Percentiles rank a stretch among this genome's conserved stretches.
Conservation (phyloP, 2,797 vertebrate species). For the Esox masquinongy region DNA sequence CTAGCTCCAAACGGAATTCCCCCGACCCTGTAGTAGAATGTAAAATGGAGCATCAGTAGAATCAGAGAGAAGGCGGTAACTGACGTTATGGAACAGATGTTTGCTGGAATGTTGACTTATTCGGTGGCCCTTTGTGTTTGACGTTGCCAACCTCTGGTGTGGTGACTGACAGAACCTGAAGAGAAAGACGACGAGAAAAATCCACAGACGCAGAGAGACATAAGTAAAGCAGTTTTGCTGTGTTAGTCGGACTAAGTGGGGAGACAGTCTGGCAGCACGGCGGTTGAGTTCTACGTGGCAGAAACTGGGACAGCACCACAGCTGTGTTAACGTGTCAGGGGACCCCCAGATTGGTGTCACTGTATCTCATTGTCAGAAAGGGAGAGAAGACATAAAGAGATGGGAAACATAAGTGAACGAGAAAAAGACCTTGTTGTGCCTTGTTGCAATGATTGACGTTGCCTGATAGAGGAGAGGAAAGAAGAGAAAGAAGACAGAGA, state of each 20-base stretch:
- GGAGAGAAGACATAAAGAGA: not conserved
- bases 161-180: conserved; percentile 57
- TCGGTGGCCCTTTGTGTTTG: conserved; percentile 69
- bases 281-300: conserved; percentile 50
- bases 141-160: conserved; percentile 57
- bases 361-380: conserved; percentile 71
- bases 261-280: conserved; percentile 51
- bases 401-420: conserved; percentile 9
- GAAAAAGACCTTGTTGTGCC: conserved; percentile 46
- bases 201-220: not conserved
- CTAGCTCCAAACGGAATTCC: conserved; percentile 64
- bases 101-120: conserved; percentile 67
- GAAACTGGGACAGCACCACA: conserved; percentile 81
- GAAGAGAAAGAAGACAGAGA: too few relatives aligned
- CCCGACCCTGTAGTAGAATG: conserved; percentile 63
- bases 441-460: conserved; percentile 40
- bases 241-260: conserved; percentile 58
- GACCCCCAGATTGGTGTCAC: conserved; percentile 75
- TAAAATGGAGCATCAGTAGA: conserved; percentile 64
- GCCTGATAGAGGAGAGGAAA: conserved; percentile 2
- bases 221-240: conserved; percentile 32
- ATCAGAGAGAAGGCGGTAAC: conserved; percentile 45
- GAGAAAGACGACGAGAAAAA: conserved; percentile 25
- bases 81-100: conserved; percentile 72
- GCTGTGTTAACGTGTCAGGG: conserved; percentile 73